Base-by-base conservation (phyloP, 2,888 invertebrate species). In the Papilio gigon region DNA sequence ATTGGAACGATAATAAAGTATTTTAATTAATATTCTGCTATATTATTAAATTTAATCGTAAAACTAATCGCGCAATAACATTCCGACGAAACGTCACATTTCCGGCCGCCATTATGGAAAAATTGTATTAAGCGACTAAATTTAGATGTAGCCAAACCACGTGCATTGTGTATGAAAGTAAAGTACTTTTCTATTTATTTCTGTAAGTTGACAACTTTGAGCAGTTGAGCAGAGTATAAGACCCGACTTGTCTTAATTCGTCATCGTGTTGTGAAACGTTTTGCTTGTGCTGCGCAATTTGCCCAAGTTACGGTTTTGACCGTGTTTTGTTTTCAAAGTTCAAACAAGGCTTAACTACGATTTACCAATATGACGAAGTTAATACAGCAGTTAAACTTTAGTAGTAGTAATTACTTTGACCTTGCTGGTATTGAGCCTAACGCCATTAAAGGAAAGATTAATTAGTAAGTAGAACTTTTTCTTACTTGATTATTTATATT, bases 301-400 rank as follows among this genome's bases (percentile, higher is more conserved):
- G 70, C 71, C 76, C 79, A 70, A 72, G 67, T 70, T 70, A 78
- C 81, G 89, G 90, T 89, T 85, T 75, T 74, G 75, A 81, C 90
- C 90, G 90, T 90, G 82, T 85, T 87, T 84, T 78, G 72, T 76
- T 77, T 74, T 74, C 71, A 20, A 84, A 85, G 89, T 87, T 83
- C 73, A 73, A 79, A 75, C 82, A 89, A 87, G 90, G 90, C 91
- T 85, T 84, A 90, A 92, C 67, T 90, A 91, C 90, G 90, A 81
- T 80, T 90, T 76, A 70, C 77, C 89, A 92, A 82, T 85, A 92
- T 92, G 92, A 92, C 91, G 83, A 92, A 92, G 89, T 86, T 92
- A 82, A 84, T 92, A 84, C 90, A 90, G 84, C 91, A 91, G 80
- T 91, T 92, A 88, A 88, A 85, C 84, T 92, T 91, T 90, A 92